phyloP scores from a whole-genome alignment of 1,140 invertebrate genomes.

The Penaeus vannamei region DNA sequence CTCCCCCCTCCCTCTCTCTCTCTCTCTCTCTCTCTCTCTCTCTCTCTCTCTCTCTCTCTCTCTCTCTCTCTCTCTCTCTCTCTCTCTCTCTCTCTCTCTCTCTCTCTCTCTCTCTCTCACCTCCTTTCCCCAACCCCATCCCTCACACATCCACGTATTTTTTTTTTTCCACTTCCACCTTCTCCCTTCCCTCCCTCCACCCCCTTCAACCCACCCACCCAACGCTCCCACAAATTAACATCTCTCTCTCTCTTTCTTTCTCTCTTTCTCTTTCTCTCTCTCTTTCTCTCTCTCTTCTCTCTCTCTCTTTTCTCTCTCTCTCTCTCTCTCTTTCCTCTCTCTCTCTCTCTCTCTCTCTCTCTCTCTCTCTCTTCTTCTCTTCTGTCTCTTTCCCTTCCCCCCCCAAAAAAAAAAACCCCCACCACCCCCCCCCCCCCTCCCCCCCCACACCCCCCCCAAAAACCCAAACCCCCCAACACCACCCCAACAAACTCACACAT shows the following conservation, averaged over 20 bases:
- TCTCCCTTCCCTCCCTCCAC: neutral
- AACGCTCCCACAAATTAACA: neutral
- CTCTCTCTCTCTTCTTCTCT: neutral
- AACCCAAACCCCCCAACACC: neutral
- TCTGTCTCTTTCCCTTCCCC: neutral
- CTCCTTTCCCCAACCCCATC: too few species aligned
- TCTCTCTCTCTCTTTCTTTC: neutral
- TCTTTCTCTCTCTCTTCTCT: neutral
- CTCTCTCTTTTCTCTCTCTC: neutral
- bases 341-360: neutral
- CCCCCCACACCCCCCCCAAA: neutral
- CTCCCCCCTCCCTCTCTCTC: neutral
- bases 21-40: conserved; percentile 14
- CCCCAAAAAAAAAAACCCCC: too few species aligned
- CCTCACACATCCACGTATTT: too few species aligned
- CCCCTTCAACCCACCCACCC: too few species aligned
- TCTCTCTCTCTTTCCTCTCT: neutral
- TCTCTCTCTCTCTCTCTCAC: too few species aligned
- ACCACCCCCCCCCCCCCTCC: neutral
- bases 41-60: too few species aligned
- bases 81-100: too few species aligned
- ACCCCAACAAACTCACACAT: neutral
- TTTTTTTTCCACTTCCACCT: too few species aligned
- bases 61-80: too few species aligned
- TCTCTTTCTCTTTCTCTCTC: neutral